A percentile compares a stretch with the other conserved stretches of the same genome.
These are phyloP conservation scores for Ganaspis brasiliensis DNA, from an alignment of 2,888 invertebrate genomes.

Conservation along the genomic window DNA sequence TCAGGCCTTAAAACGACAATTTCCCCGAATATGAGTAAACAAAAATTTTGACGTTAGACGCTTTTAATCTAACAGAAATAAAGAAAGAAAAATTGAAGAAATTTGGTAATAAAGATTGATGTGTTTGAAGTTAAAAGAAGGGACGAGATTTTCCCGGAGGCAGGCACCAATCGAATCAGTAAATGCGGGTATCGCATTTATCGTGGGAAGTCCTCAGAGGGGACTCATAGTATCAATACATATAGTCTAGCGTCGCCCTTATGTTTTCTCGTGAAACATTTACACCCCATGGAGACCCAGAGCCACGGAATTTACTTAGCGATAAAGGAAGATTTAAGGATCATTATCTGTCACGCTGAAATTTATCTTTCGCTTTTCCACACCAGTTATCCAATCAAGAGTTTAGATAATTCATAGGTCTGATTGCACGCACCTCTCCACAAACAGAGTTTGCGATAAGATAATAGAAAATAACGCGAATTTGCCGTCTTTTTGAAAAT, in stretches of 20 bases:
- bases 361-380: conserved; percentile 64
- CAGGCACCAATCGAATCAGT: conserved; percentile 10
- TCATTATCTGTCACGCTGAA: conserved; percentile 69
- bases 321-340: conserved; percentile 70
- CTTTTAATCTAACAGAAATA: too few species aligned
- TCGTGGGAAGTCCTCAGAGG: conserved; percentile 59
- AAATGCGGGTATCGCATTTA: conserved; percentile 54
- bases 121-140: neutral
- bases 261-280: conserved; percentile 62
- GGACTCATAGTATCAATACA: conserved; percentile 38
- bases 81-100: too few species aligned
- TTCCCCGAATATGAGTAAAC: too few species aligned
- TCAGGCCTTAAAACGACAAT: too few species aligned
- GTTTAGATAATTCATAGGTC: conserved; percentile 56
- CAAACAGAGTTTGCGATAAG: neutral
- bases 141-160: conserved; percentile 26
- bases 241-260: conserved; percentile 53
- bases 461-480: neutral
- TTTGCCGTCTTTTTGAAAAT: too few species aligned
- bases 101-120: neutral
- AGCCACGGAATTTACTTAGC: conserved; percentile 67
- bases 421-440: conserved; percentile 46
- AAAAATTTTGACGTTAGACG: too few species aligned
- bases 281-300: conserved; percentile 59
- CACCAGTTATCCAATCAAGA: conserved; percentile 5